phyloP scores from a whole-genome alignment of 2,888 invertebrate genomes.

The Campopleginae sp. region DNA sequence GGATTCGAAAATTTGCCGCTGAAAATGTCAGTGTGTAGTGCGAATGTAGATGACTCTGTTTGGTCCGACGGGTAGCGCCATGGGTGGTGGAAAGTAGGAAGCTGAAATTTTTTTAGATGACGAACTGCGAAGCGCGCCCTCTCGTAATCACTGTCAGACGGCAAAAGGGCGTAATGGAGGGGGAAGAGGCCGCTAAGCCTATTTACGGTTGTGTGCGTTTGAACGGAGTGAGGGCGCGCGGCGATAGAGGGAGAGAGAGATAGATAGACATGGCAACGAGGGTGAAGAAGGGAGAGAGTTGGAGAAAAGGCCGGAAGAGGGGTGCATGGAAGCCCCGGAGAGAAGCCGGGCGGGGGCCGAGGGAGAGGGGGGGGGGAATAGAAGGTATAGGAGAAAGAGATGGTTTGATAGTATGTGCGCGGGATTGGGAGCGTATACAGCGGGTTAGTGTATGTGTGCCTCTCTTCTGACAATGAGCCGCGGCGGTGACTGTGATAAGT shows the following conservation, averaged over 20 bases:
- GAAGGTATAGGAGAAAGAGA: slow-evolving; percentile 66
- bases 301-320: slow-evolving; percentile 30
- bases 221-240: slow-evolving; percentile 32
- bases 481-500: slow-evolving; percentile 82
- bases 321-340: slow-evolving; percentile 4
- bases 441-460: slow-evolving; percentile 54
- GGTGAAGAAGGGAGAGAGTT: slow-evolving; percentile 25
- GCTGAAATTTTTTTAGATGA: not conserved
- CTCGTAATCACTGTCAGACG: slow-evolving; percentile 8
- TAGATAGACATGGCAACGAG: not conserved
- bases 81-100: not conserved
- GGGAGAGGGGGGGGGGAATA: slow-evolving; percentile 28
- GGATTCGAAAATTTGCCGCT: slow-evolving; percentile 49
- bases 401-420: slow-evolving; percentile 65
- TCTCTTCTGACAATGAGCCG: slow-evolving; percentile 81
- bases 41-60: slow-evolving; percentile 33
- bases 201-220: slow-evolving; percentile 38
- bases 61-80: slow-evolving; percentile 9
- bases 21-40: not conserved
- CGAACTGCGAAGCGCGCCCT: slow-evolving; percentile 24
- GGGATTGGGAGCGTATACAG: slow-evolving; percentile 68
- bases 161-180: not conserved
- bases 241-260: slow-evolving; percentile 46
- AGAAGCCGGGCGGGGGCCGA: not conserved
- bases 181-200: slow-evolving; percentile 32